phyloP scores from a whole-genome alignment of 2,888 invertebrate genomes.

The Drosophila borealis region DNA sequence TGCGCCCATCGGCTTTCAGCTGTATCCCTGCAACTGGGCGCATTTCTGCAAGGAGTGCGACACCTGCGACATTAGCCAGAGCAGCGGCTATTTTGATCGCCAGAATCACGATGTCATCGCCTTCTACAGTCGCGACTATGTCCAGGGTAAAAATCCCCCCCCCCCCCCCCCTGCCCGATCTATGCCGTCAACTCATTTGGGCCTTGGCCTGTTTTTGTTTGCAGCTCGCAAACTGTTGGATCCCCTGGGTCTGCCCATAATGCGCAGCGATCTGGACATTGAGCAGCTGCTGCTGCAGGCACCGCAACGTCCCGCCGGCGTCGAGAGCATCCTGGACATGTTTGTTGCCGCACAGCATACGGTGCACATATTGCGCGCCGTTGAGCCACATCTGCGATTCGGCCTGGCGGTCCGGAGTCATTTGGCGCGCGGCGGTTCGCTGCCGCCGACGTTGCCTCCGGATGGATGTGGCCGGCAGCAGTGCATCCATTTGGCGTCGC shows the following conservation, averaged over 20 bases:
- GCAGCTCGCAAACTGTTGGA: conserved; percentile 88
- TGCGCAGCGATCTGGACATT: conserved; percentile 89
- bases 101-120: conserved; percentile 90
- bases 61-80: conserved; percentile 89
- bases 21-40: conserved; percentile 90
- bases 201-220: not conserved
- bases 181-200: not conserved
- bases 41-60: conserved; percentile 86
- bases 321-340: conserved; percentile 88
- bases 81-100: conserved; percentile 92
- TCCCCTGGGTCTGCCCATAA: conserved; percentile 86
- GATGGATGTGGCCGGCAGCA: conserved; percentile 68
- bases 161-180: too few species aligned
- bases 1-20: conserved; percentile 95
- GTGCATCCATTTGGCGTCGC: conserved; percentile 86
- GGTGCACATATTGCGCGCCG: conserved; percentile 91
- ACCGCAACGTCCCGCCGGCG: conserved; percentile 68
- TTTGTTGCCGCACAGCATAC: conserved; percentile 88
- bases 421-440: conserved; percentile 61
- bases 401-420: conserved; percentile 85
- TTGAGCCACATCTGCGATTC: conserved; percentile 90
- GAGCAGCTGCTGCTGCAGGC: conserved; percentile 85
- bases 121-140: conserved; percentile 94
- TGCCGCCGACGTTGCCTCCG: conserved; percentile 54
- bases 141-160: conserved; percentile 86